A percentile compares a stretch with the other conserved stretches of the same genome.
Conservation (phyloP, 2,113 vertebrate genomes). For the Taurulus bubalis region DNA sequence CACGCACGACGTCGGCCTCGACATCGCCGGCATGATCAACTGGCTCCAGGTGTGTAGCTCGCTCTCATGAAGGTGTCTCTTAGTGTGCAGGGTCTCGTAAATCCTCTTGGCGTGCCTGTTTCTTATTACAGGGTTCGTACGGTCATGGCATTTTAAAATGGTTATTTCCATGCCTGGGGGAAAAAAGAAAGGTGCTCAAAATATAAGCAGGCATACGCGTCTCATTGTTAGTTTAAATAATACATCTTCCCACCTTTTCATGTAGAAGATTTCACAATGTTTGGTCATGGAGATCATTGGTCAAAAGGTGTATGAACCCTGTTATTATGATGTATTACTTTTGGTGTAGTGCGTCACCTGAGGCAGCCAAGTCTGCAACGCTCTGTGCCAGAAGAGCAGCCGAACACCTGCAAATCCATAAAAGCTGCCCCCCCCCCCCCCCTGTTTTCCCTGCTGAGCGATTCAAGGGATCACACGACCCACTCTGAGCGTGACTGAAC, state of each 20-base stretch:
- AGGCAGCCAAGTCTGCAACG: neutral
- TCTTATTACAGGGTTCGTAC: neutral
- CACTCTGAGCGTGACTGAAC: neutral
- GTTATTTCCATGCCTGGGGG: no score
- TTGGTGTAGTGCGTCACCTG: neutral
- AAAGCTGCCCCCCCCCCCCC: neutral
- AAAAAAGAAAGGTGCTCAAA: no score
- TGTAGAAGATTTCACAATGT: no score
- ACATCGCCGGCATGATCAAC: slow-evolving; percentile 87
- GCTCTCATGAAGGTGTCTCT: neutral
- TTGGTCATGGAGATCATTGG: no score
- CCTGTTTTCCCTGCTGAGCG: neutral
- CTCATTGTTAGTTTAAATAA: no score
- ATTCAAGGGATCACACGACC: neutral
- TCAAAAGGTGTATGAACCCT: no score
- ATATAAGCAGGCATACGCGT: no score
- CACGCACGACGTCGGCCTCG: slow-evolving; percentile 84
- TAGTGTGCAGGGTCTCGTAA: slow-evolving; percentile 2
- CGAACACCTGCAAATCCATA: neutral
- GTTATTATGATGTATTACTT: neutral
- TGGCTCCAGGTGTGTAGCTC: slow-evolving; percentile 88
- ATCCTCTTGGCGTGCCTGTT: neutral
- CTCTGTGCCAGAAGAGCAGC: neutral
- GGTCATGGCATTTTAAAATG: no score
- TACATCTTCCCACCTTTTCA: no score